Conservation (phyloP, 2,888 invertebrate species). For the Rhorus exstirpatorius region DNA sequence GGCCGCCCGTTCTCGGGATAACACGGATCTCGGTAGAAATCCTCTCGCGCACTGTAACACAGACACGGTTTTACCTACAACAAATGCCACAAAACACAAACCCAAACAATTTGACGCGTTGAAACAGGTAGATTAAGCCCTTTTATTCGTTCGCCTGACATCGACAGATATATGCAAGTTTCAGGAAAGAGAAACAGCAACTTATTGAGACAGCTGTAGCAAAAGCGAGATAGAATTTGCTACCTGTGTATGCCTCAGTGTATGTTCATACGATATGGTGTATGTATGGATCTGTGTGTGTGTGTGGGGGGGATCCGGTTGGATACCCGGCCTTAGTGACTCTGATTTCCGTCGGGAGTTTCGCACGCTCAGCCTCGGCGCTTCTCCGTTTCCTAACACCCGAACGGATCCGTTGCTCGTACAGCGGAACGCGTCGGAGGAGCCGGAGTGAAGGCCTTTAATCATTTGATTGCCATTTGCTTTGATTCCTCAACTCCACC, state of each 20-base stretch:
- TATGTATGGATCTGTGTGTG: too few relatives aligned
- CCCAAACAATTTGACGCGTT: conserved; percentile 17
- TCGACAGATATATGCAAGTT: conserved; percentile 1
- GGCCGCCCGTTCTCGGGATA: conserved; percentile 71
- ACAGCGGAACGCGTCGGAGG: too few relatives aligned
- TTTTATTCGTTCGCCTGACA: background rate
- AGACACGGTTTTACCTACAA: conserved; percentile 18
- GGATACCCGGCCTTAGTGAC: conserved; percentile 72
- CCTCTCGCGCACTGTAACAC: background rate
- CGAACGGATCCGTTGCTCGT: conserved; percentile 37
- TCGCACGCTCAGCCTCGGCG: conserved; percentile 46
- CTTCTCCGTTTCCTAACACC: conserved; percentile 40
- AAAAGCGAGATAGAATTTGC: conserved; percentile 48
- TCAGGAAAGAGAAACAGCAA: conserved; percentile 14
- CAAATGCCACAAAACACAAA: background rate
- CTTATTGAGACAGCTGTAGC: conserved; percentile 42
- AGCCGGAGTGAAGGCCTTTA: conserved; percentile 72
- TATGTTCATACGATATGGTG: conserved; percentile 25
- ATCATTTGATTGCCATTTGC: conserved; percentile 77
- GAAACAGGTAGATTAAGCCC: conserved; percentile 22
- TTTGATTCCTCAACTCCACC: conserved; percentile 60
- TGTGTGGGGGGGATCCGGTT: conserved; percentile 60
- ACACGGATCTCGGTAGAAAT: conserved; percentile 67
- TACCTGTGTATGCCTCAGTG: conserved; percentile 11
- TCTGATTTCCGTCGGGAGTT: conserved; percentile 79